A percentile compares a stretch with the other conserved stretches of the same genome.
Conservation (phyloP, 2,113 vertebrate genomes). For the Condylura cristata region DNA sequence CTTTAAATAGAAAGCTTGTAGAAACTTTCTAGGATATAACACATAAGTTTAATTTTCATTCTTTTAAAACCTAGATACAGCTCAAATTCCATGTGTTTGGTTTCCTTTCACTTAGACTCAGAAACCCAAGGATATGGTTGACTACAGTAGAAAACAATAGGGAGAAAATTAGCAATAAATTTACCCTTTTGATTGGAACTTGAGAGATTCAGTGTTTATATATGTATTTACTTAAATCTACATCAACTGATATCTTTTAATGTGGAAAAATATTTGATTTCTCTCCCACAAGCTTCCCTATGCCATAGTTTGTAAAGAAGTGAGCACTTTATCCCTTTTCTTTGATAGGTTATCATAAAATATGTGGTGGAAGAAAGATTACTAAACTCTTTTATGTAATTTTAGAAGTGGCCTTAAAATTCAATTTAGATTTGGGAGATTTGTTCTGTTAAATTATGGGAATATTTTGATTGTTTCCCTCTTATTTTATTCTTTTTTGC, state of each 20-base stretch:
- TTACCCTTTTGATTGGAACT: background rate
- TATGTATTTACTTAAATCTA: background rate
- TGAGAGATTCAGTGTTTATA: background rate
- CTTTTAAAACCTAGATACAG: background rate
- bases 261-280: slow-evolving; percentile 29
- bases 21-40: background rate
- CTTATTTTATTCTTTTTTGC: slow-evolving; percentile 13
- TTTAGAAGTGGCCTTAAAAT: slow-evolving; percentile 16
- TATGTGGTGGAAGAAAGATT: background rate
- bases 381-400: background rate
- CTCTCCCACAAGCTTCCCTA: rapidly evolving
- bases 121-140: background rate
- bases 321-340: background rate
- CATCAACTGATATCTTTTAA: background rate
- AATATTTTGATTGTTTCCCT: slow-evolving; percentile 3
- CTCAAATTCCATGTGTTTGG: background rate
- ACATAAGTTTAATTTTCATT: background rate
- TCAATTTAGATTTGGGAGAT: background rate
- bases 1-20: background rate
- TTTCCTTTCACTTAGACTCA: background rate
- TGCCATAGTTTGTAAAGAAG: background rate
- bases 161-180: background rate
- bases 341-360: background rate
- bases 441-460: background rate
- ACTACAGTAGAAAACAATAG: background rate